Evolutionary conservation across 2,888 invertebrate species (phyloP).

Genomic region (Mimas tiliae): DNA sequence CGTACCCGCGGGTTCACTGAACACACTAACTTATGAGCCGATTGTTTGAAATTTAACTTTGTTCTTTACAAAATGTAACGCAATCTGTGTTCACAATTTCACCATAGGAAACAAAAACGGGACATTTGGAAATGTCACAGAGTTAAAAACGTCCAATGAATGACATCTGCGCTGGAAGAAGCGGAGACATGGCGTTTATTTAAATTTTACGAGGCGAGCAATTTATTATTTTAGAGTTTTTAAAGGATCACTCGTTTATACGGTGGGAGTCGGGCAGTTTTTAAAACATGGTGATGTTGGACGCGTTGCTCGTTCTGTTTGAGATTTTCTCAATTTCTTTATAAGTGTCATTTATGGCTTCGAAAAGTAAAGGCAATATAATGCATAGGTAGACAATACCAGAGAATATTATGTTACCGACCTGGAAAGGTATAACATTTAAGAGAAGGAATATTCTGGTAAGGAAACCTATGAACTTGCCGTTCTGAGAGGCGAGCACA

Average conservation of each 20-base stretch:
- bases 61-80: not conserved
- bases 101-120: not conserved
- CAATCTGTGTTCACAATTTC: not conserved
- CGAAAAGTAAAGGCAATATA: no score
- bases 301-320: not conserved
- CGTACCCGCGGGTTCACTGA: not conserved
- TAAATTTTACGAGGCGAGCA: conserved; percentile 1
- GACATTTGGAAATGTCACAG: not conserved
- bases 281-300: not conserved
- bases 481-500: no score
- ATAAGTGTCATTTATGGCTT: no score
- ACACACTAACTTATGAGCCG: not conserved
- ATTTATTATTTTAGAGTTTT: conserved; percentile 19
- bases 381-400: no score
- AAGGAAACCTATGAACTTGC: no score
- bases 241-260: not conserved
- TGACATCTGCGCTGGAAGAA: conserved; percentile 8
- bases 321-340: no score
- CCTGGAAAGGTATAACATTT: no score
- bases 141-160: not conserved
- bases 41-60: not conserved
- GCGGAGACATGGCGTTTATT: not conserved
- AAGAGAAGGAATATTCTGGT: no score
- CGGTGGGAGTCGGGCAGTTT: not conserved
- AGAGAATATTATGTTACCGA: no score